These are phyloP conservation scores for Hystrix cristata DNA, from an alignment of 2,113 vertebrate species.

Conservation along the genomic window DNA sequence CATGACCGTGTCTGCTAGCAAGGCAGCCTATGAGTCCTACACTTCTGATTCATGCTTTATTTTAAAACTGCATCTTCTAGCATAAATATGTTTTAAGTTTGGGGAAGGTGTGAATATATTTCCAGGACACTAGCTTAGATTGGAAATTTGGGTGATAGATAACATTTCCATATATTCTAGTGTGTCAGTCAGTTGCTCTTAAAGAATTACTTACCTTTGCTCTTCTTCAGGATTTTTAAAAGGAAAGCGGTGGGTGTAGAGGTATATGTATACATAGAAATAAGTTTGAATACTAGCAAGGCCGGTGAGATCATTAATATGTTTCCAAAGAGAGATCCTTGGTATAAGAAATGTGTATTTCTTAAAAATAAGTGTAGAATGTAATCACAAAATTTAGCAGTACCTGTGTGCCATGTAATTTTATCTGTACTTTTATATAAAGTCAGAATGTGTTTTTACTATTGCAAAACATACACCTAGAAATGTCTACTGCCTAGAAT, in stretches of 20 bases:
- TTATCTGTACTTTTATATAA: background rate
- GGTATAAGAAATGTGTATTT: background rate
- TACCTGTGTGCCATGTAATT: background rate
- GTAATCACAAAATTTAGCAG: background rate
- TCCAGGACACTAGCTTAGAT: background rate
- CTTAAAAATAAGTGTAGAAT: background rate
- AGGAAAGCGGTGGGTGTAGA: background rate
- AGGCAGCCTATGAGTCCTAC: background rate
- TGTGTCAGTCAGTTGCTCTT: background rate
- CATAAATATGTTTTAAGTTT: background rate
- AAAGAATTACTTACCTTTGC: background rate
- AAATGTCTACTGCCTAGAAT: background rate
- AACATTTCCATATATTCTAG: background rate
- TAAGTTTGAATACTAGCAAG: background rate
- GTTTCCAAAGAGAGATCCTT: background rate
- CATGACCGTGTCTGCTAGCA: background rate
- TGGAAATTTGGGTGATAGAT: background rate
- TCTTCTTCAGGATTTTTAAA: conserved; percentile 11
- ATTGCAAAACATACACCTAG: background rate
- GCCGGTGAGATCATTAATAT: background rate
- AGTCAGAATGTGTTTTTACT: background rate
- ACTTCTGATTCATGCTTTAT: background rate
- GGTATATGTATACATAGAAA: background rate
- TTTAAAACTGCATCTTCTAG: conserved; percentile 32
- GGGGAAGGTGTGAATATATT: background rate